Conservation (phyloP, 23 tunicate genomes). For the Halocynthia aurantium region DNA sequence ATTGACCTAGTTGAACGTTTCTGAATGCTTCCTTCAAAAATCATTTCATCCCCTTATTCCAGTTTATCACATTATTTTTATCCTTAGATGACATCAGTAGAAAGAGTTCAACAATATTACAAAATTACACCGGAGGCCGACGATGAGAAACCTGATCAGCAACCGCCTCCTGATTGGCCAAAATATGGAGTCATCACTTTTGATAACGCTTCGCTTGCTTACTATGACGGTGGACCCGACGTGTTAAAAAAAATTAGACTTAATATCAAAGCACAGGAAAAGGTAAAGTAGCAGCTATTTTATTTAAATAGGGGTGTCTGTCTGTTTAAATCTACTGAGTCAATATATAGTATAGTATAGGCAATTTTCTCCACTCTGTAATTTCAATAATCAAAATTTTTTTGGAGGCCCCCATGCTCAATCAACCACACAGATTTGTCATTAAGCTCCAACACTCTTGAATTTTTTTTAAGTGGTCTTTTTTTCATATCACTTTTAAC, state of each 20-base stretch:
- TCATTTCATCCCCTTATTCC: not conserved
- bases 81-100: slow-evolving; percentile 91
- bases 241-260: slow-evolving; percentile 38
- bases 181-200: slow-evolving; percentile 39
- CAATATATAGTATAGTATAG: too few species aligned
- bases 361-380: too few species aligned
- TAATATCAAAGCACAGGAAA: slow-evolving; percentile 53
- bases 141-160: slow-evolving; percentile 10
- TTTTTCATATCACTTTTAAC: not conserved
- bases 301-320: not conserved
- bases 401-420: too few species aligned
- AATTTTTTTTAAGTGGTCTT: not conserved
- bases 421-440: too few species aligned
- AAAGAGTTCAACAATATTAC: slow-evolving; percentile 75
- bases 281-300: slow-evolving; percentile 10
- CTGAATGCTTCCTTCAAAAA: too few species aligned
- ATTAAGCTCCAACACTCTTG: not conserved
- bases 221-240: slow-evolving; percentile 60
- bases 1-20: too few species aligned
- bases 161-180: slow-evolving; percentile 63
- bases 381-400: too few species aligned
- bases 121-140: slow-evolving; percentile 46
- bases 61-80: not conserved
- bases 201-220: slow-evolving; percentile 42
- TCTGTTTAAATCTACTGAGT: too few species aligned